phyloP scores from a whole-genome alignment of 2,888 invertebrate genomes.

The Dichetophora obliterata region DNA sequence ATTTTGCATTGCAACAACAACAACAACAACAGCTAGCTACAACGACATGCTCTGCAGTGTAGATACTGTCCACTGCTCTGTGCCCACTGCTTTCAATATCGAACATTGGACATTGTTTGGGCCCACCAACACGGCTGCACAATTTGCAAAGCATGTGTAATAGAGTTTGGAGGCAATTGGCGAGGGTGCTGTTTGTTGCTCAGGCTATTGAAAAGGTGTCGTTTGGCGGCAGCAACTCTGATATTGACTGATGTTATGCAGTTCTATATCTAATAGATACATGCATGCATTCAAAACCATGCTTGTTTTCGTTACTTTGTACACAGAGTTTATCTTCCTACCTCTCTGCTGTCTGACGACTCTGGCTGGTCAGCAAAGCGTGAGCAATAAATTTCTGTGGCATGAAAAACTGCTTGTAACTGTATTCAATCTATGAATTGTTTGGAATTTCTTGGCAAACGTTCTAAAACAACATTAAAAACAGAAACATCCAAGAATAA shows the following conservation, averaged over 20 bases:
- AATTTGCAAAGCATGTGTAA: not conserved
- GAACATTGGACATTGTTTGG: conserved; percentile 1
- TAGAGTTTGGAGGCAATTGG: not conserved
- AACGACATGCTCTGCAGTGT: conserved; percentile 9
- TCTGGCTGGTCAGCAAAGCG: not conserved
- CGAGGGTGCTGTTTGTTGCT: not conserved
- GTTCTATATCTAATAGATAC: conserved; percentile 26
- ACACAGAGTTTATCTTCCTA: not conserved
- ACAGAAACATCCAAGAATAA: not conserved
- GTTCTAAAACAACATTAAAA: not conserved
- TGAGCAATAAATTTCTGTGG: conserved; percentile 36
- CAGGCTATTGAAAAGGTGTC: not conserved
- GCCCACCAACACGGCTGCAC: not conserved
- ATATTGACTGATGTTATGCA: conserved; percentile 36
- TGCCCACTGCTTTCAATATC: not conserved
- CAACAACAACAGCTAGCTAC: conserved; percentile 28
- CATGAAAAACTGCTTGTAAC: conserved; percentile 7
- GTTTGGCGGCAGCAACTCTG: not conserved
- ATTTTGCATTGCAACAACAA: conserved; percentile 38
- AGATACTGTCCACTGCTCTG: not conserved
- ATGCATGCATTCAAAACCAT: not conserved
- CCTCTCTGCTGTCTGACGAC: not conserved
- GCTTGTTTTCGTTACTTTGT: not conserved
- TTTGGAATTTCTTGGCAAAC: conserved; percentile 4
- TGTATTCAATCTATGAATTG: conserved; percentile 4